Base-by-base conservation (phyloP, 2,888 invertebrate species). In the Diadegma fenestrale region DNA sequence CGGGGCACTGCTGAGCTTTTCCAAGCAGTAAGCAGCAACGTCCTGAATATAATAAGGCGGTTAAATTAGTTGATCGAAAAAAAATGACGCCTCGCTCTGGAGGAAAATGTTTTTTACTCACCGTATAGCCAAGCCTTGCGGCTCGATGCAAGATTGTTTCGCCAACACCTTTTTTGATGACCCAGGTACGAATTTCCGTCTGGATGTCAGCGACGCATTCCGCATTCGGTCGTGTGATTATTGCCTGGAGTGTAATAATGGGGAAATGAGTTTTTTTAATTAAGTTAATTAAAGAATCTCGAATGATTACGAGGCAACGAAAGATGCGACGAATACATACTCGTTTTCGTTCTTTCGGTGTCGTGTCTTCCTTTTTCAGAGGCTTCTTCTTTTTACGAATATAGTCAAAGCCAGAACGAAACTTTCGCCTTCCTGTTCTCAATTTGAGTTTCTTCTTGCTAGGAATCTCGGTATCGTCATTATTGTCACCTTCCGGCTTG, bases 121-220 rank as follows among this genome's bases (percentile, higher is more conserved):
- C 98, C 93, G 97, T 97, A 91, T 98, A 97, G 76, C 98, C 98
- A 79, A 98, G 96, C 90, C 98, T 95, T 1, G 99, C 98, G 66
- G 99, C 98, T 90, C 98, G 96, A 93, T 99, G 99, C 73, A 99
- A 95, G 90, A 98, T 96, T 0, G 98, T 99, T 94, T 99, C 99
- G 8, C 99, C 99, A 48, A 98, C 96, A 73, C 98, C 98, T 93
- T 99, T 99, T 94, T 98, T 99, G 77, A 99, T 96, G 86, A 98
- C 98, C 97, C 98, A 98, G 88, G 97, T 96, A 93, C 98, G 97
- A 85, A 98, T 97, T 94, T 98, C 98, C 89, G 96, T 96, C 87
- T 97, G 96, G 77, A 98, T 97, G 93, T 98, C 98, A 89, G 97
- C 96, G 14, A 96, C 96, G 37, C 96, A 96, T 91, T 96, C 96